Percentiles rank a stretch among this genome's conserved stretches.
Conservation (phyloP, 2,113 vertebrate genomes). For the Cyprinus carpio region DNA sequence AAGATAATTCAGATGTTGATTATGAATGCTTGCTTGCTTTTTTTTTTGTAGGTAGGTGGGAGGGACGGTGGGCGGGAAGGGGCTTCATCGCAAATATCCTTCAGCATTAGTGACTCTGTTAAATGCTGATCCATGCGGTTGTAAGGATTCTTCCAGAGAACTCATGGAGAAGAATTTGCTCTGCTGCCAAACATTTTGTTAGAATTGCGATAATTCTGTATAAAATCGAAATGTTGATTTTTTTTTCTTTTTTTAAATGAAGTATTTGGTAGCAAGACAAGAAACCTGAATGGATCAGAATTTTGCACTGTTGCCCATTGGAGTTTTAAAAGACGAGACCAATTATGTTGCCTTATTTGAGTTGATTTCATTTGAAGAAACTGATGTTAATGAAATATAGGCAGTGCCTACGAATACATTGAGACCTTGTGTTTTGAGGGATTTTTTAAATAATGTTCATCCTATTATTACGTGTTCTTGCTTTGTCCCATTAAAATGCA, state of each 20-base stretch:
- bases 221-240: conserved; percentile 53
- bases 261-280: conserved; percentile 45
- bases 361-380: conserved; percentile 67
- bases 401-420: conserved; percentile 73
- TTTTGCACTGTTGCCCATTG: conserved; percentile 56
- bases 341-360: conserved; percentile 72
- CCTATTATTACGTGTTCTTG: conserved; percentile 70
- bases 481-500: conserved; percentile 77
- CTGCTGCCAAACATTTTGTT: conserved; percentile 51
- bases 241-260: conserved; percentile 26
- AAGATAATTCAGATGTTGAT: conserved; percentile 62
- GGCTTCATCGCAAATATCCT: conserved; percentile 51
- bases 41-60: conserved; percentile 27
- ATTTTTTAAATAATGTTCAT: conserved; percentile 63
- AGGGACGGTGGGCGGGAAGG: conserved; percentile 15
- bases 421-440: conserved; percentile 57
- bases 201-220: conserved; percentile 57
- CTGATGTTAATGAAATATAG: conserved; percentile 62
- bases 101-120: conserved; percentile 61
- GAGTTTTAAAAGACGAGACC: conserved; percentile 59
- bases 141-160: conserved; percentile 61
- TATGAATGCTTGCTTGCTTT: conserved; percentile 62
- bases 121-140: conserved; percentile 48
- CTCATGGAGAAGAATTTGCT: conserved; percentile 31
- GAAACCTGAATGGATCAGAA: conserved; percentile 48